These are phyloP conservation scores for Globodera ellingtonae DNA, from an alignment of 1,140 invertebrate genomes.

Conservation along the genomic window DNA sequence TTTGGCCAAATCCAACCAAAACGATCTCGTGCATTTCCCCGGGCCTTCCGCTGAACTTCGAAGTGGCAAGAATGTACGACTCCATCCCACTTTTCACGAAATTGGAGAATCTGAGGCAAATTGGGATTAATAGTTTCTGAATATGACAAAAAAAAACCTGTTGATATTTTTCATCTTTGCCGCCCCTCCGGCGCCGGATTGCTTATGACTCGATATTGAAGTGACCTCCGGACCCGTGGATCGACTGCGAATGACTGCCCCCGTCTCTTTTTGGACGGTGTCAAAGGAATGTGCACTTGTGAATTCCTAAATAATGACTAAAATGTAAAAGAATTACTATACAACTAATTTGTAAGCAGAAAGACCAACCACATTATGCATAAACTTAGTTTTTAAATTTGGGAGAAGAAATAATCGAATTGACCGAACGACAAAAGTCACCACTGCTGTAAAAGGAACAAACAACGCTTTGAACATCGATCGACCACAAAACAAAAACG, in stretches of 20 bases:
- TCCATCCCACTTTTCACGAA: conserved; percentile 89
- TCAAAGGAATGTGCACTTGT: conserved; percentile 12
- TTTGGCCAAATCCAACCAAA: conserved; percentile 61
- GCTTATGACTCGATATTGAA: conserved; percentile 34
- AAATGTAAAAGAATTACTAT: neutral
- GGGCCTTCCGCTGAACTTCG: conserved; percentile 76
- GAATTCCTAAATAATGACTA: conserved; percentile 29
- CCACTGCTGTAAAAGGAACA: conserved; percentile 27
- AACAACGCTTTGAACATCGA: neutral
- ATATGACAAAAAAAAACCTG: conserved; percentile 31
- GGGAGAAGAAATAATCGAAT: neutral
- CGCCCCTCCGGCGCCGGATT: conserved; percentile 26
- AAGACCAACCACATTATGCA: conserved; percentile 9
- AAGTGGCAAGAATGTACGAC: conserved; percentile 82
- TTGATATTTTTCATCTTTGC: conserved; percentile 57
- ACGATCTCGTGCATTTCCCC: conserved; percentile 78
- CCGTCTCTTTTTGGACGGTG: neutral
- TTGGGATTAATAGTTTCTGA: neutral
- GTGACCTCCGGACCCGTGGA: conserved; percentile 52
- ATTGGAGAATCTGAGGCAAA: conserved; percentile 77
- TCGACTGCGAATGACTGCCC: conserved; percentile 41
- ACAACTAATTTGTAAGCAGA: conserved; percentile 20
- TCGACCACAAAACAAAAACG: neutral
- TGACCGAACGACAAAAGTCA: conserved; percentile 6
- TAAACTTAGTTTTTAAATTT: conserved; percentile 18